Evolutionary conservation across 2,888 invertebrate genomes (phyloP).

Genomic region (Nomada ruficornis): DNA sequence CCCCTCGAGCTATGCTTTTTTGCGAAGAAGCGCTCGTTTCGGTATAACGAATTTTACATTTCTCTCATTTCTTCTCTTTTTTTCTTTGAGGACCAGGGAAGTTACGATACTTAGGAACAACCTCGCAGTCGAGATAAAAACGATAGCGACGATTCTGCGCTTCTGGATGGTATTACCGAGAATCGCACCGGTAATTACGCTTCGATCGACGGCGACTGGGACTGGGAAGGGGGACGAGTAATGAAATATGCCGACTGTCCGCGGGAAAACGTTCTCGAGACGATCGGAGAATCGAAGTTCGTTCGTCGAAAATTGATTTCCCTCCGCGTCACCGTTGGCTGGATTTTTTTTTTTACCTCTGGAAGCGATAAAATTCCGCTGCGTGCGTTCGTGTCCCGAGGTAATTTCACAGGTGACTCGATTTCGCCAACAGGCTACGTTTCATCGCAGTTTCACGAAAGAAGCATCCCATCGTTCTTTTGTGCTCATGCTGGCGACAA

Average conservation of each 20-base stretch:
- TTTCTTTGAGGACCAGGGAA: neutral
- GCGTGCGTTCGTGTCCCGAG: constrained; percentile 11
- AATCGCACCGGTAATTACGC: constrained; percentile 33
- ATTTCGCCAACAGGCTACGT: constrained; percentile 36
- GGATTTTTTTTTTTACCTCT: constrained; percentile 5
- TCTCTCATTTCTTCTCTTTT: neutral
- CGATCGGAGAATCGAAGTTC: constrained; percentile 21
- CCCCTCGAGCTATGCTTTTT: neutral
- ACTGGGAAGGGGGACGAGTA: neutral
- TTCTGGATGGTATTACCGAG: neutral
- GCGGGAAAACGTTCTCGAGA: neutral
- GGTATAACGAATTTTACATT: neutral
- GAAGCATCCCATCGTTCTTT: neutral
- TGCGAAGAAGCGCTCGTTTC: neutral
- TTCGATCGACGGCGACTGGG: constrained; percentile 9
- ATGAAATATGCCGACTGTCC: constrained; percentile 25
- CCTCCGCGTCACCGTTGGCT: neutral
- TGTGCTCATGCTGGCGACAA: neutral
- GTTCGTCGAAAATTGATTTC: constrained; percentile 30
- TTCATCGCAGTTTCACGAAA: constrained; percentile 43
- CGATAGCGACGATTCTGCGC: neutral
- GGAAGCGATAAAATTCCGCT: constrained; percentile 38
- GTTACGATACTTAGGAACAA: neutral
- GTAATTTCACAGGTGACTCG: constrained; percentile 54
- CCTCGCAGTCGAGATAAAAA: constrained; percentile 13